Percentiles rank a stretch among this genome's conserved stretches.
phyloP scores from a whole-genome alignment of 2,113 vertebrate species.

The Halcyon senegalensis region DNA sequence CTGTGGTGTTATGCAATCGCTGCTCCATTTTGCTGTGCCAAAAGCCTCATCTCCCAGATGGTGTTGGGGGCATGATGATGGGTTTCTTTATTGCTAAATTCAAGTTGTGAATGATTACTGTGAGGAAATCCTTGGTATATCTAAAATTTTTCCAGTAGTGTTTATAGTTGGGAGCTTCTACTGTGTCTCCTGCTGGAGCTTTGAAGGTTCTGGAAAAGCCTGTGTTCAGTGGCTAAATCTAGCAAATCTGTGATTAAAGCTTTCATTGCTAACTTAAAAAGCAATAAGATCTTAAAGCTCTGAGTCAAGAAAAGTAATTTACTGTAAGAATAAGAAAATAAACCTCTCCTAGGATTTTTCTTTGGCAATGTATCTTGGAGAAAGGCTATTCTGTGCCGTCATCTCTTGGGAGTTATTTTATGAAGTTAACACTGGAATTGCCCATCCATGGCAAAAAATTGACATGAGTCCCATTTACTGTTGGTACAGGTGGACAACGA shows the following conservation, averaged over 20 bases:
- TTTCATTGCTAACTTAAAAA: not conserved
- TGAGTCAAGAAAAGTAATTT: constrained; percentile 39
- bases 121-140: constrained; percentile 46
- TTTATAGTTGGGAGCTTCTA: not conserved
- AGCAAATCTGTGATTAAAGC: constrained; percentile 56
- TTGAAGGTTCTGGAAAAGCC: constrained; percentile 22
- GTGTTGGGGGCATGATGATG: not conserved
- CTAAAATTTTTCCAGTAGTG: not conserved
- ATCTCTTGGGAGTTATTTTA: not conserved
- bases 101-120: constrained; percentile 48
- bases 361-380: not conserved
- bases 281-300: constrained; percentile 33
- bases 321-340: constrained; percentile 29
- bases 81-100: constrained; percentile 47
- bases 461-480: not conserved
- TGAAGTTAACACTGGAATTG: not conserved
- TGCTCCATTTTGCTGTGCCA: constrained; percentile 43
- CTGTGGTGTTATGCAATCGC: constrained; percentile 6
- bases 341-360: constrained; percentile 25
- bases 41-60: constrained; percentile 33
- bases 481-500: not conserved
- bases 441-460: not conserved
- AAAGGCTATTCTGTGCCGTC: not conserved
- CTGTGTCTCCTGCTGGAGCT: not conserved
- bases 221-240: not conserved